Conservation (phyloP, 2,888 invertebrate species). For the Trimorus sp. region DNA sequence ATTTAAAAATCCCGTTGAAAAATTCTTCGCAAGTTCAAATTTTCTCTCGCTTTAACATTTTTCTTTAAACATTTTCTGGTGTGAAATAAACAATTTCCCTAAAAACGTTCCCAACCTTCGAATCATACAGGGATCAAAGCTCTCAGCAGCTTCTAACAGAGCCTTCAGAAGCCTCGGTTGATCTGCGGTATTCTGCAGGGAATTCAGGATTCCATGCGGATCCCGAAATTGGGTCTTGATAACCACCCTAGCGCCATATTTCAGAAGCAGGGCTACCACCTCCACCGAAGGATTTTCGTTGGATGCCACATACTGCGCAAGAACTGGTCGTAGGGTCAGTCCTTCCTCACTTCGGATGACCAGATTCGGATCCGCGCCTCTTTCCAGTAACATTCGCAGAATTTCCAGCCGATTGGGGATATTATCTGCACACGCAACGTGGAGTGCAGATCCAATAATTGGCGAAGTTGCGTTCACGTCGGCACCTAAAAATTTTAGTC, state of each 20-base stretch:
- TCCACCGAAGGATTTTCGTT: conserved; percentile 87
- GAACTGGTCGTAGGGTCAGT: conserved; percentile 85
- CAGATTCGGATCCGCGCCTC: too few relatives aligned
- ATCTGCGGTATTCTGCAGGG: conserved; percentile 86
- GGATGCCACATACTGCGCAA: conserved; percentile 92
- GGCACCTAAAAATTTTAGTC: conserved; percentile 83
- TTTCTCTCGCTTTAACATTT: too few relatives aligned
- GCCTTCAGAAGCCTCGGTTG: conserved; percentile 84
- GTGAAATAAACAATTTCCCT: too few relatives aligned
- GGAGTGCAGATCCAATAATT: conserved; percentile 90
- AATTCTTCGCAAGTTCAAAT: too few relatives aligned
- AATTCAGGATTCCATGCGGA: conserved; percentile 91
- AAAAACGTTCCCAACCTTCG: conserved; percentile 77
- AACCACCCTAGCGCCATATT: conserved; percentile 90
- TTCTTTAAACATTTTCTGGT: too few relatives aligned
- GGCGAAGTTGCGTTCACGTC: conserved; percentile 91
- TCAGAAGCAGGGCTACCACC: conserved; percentile 87
- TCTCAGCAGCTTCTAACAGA: conserved; percentile 88
- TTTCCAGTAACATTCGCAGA: too few relatives aligned
- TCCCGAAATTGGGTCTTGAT: conserved; percentile 93
- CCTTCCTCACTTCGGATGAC: too few relatives aligned
- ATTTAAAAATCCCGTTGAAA: too few relatives aligned
- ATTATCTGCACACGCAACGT: conserved; percentile 91
- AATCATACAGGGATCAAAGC: conserved; percentile 91
- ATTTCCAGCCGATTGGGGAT: conserved; percentile 81